Evolutionary conservation across 92 coral and sea anemone genomes (phyloP).

Genomic region (Pocillopora meandrina): DNA sequence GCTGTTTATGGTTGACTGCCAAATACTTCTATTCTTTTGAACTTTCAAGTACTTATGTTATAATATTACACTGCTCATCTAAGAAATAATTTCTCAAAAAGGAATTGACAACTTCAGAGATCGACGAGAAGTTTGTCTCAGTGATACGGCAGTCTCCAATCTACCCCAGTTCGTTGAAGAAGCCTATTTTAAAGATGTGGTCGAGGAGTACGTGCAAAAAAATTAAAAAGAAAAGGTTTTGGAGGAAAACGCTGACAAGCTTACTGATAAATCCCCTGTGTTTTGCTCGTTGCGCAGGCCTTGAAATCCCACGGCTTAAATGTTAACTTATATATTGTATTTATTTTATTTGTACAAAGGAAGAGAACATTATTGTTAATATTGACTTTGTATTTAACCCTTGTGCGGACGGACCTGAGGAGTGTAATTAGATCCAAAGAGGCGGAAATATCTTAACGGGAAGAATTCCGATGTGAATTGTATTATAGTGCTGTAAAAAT

Average conservation of each 20-base stretch:
- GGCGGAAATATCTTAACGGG: constrained; percentile 1
- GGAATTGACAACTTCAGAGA: no score
- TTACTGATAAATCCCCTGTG: not conserved
- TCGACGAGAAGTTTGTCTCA: no score
- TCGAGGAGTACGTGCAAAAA: no score
- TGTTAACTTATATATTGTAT: constrained; percentile 41
- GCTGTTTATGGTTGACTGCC: no score
- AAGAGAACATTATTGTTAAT: constrained; percentile 18
- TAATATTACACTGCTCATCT: no score
- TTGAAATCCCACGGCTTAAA: not conserved
- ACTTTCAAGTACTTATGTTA: no score
- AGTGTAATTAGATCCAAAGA: not conserved
- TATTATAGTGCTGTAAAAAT: constrained; percentile 60
- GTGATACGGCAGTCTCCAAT: no score
- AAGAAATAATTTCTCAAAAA: no score
- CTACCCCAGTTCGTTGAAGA: no score
- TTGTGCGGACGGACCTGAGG: constrained; percentile 18
- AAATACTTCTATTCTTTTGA: no score
- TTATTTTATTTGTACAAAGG: constrained; percentile 42
- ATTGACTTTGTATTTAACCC: constrained; percentile 44
- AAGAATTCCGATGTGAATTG: constrained; percentile 35
- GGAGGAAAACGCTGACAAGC: not conserved
- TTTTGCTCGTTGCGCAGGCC: not conserved
- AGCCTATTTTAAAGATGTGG: no score
- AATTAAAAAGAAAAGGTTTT: no score